Percentiles rank a stretch among this genome's conserved stretches.
These are phyloP conservation scores for Nymphalis urticae DNA, from an alignment of 2,888 invertebrate genomes.

Conservation along the genomic window DNA sequence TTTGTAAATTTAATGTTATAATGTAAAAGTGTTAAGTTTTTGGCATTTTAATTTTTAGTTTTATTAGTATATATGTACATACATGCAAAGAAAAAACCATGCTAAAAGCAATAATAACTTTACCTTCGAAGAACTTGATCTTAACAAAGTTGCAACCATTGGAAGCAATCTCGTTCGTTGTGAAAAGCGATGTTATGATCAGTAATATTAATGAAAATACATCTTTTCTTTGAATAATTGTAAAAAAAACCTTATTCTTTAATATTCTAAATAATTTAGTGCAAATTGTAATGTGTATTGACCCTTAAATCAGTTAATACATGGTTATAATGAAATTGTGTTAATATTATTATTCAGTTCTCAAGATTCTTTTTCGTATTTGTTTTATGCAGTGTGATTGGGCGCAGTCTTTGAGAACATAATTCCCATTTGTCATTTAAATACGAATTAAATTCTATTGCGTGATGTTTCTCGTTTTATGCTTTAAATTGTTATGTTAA, in stretches of 20 bases:
- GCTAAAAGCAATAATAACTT: conserved; percentile 78
- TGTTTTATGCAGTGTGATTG: conserved; percentile 23
- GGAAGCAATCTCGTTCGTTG: conserved; percentile 74
- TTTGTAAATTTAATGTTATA: not conserved
- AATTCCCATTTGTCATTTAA: conserved; percentile 17
- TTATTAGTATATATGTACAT: conserved; percentile 17
- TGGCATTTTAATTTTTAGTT: conserved; percentile 41
- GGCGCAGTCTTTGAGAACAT: conserved; percentile 11
- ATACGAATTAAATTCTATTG: conserved; percentile 35
- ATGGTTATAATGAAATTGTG: conserved; percentile 31
- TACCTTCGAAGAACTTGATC: conserved; percentile 72
- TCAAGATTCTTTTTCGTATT: conserved; percentile 18
- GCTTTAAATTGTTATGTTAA: not conserved
- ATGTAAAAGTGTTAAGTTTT: not conserved
- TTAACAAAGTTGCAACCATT: conserved; percentile 65
- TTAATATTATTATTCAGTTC: conserved; percentile 25
- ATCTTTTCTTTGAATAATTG: not conserved
- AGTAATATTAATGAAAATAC: conserved; percentile 48
- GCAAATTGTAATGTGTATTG: not conserved
- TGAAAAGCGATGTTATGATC: conserved; percentile 74
- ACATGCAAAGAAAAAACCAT: conserved; percentile 51
- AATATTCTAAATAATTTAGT: not conserved
- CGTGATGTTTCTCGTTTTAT: conserved; percentile 7
- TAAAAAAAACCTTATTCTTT: not conserved
- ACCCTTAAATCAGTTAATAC: conserved; percentile 5